Conservation (phyloP, 2,888 invertebrate genomes). For the Noctua janthe region DNA sequence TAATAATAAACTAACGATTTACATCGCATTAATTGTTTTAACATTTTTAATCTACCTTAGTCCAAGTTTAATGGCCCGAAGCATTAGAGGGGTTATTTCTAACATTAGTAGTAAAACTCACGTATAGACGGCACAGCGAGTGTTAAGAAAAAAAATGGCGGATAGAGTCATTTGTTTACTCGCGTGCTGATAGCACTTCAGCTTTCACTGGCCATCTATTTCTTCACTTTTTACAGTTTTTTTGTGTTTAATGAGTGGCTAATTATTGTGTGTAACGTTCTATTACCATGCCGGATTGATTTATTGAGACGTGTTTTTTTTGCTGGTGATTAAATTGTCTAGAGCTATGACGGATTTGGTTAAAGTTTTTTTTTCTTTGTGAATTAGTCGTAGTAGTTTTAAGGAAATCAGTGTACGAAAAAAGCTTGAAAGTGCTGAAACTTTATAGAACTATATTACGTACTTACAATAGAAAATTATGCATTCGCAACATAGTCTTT, state of each 20-base stretch:
- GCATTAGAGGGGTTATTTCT: constrained; percentile 26
- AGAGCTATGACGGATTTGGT: neutral
- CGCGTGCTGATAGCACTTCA: constrained; percentile 50
- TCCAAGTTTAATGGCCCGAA: constrained; percentile 23
- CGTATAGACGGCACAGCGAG: neutral
- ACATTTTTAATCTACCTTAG: constrained; percentile 34
- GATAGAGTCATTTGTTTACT: constrained; percentile 50
- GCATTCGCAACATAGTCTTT: neutral
- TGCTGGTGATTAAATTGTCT: constrained; percentile 2
- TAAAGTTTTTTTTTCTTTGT: neutral
- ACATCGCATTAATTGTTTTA: constrained; percentile 21
- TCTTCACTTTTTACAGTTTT: constrained; percentile 39
- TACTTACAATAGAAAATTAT: neutral
- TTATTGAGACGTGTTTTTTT: constrained; percentile 35
- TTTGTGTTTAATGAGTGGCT: constrained; percentile 52
- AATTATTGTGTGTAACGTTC: constrained; percentile 55
- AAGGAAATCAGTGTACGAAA: neutral
- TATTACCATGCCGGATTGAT: constrained; percentile 50
- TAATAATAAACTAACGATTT: neutral
- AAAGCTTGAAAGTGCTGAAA: neutral
- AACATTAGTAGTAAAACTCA: constrained; percentile 23
- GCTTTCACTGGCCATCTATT: constrained; percentile 58
- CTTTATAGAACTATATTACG: neutral
- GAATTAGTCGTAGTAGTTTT: neutral
- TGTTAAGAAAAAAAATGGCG: constrained; percentile 40